Evolutionary conservation across 2,113 vertebrate species (phyloP), one percentile per base, ranked within the genome.

Genomic region (Holacanthus passer): DNA sequence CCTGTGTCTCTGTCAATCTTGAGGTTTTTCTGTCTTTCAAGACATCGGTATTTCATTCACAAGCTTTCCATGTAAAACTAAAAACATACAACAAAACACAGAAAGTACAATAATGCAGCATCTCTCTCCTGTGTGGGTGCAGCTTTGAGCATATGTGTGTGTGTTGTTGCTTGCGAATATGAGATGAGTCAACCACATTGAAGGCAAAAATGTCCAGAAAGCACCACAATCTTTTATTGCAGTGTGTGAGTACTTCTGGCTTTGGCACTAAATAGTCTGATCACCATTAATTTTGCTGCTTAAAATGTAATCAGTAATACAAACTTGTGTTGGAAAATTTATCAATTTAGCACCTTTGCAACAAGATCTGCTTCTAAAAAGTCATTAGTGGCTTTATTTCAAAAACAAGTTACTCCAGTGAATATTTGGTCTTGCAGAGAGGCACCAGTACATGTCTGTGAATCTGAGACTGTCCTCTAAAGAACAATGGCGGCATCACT

Each of bases 61-160:
- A 37, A 32, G 16, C 10, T 47, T 16, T 8, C 17, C 27, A 37
- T 53, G 0, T 45, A 50, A 64, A 64, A 65, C 5, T 72, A n/a
- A 55, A 73, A 73, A 64, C 35, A 64, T 63, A 32, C 22, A 14
- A 73, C 60, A 24, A 32, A 59, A 48, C 20, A 39, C 45, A 50
- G 1, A 37, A 27, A 50, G 22, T 50, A 39, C 13, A 63, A 50
- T 27, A 41, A 27, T 41, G 47, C 20, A 12, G 27, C 24, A 32
- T 4, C 4, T 39, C 48, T 68, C 11, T 3, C 32, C 3, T 22
- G 11, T 68, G 10, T 67, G 20, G n/a, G 41, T 3, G 19, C 19
- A 35, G 29, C 29, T 32, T 11, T n/a, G 14, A 19, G 53, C 29
- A 24, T 27, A 5, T 29, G 52, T 53, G 17, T 45, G n/a, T 6